These are phyloP conservation scores for Pseudomyrmex flavicornis DNA, from an alignment of 1,140 invertebrate species.

Conservation along the genomic window DNA sequence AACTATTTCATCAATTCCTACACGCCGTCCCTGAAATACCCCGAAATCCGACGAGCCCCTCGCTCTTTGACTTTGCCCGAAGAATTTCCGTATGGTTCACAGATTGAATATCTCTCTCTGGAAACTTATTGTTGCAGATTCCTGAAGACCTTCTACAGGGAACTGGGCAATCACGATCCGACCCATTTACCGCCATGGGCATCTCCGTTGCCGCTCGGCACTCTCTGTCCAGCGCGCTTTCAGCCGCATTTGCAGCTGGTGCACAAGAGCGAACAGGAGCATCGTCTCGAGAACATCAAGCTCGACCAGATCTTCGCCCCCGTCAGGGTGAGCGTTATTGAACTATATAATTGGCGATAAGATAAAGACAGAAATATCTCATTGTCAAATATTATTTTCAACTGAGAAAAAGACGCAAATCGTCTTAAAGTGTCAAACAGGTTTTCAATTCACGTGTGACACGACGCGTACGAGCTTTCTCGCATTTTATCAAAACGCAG, in stretches of 20 bases:
- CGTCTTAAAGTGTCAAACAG: conserved; percentile 3
- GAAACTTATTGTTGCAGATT: conserved; percentile 75
- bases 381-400: background rate
- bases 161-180: conserved; percentile 82
- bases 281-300: conserved; percentile 81
- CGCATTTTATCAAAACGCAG: too few species aligned
- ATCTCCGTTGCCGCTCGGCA: conserved; percentile 81
- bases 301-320: conserved; percentile 84
- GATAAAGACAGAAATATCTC: background rate
- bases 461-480: conserved; percentile 4
- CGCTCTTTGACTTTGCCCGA: conserved; percentile 38
- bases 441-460: conserved; percentile 15
- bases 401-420: background rate
- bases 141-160: conserved; percentile 83
- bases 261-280: conserved; percentile 80
- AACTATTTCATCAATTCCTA: conserved; percentile 49
- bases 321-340: conserved; percentile 79
- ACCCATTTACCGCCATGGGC: conserved; percentile 83
- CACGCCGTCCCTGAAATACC: background rate
- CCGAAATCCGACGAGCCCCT: conserved; percentile 13
- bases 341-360: background rate
- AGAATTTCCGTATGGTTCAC: conserved; percentile 38
- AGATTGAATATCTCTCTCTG: conserved; percentile 39
- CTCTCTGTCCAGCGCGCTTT: conserved; percentile 83
- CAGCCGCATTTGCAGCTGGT: conserved; percentile 84